Evolutionary conservation across 2,113 vertebrate species (phyloP), one percentile per base, ranked within the genome.

Genomic region (Ptyas mucosa): DNA sequence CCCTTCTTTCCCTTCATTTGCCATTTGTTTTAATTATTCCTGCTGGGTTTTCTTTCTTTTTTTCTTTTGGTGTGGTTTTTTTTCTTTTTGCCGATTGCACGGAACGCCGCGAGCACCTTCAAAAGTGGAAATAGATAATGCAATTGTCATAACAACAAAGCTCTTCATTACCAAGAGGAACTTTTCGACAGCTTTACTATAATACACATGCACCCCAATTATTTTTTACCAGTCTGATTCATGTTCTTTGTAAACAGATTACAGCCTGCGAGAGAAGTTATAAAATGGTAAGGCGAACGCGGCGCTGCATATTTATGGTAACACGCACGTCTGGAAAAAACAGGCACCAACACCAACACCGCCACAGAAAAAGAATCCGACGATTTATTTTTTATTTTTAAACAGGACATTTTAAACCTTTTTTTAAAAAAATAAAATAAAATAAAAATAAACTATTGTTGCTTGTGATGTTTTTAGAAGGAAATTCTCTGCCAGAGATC

Each of bases 141-240:
- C 97, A 97, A 97, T 98, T 97, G 98, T 98, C 97, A 98, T 98
- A 98, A 98, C 97, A 98, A 98, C 98, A 98, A 97, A 97, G 97
- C 97, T 97, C 96, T 97, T 98, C 97, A 97, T 98, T 98, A 97
- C 97, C 97, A 96, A 24, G 96, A 95, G 96, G 95, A 97, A 96
- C 95, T 97, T 98, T 96, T 53, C 96, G 93, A 98, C 97, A 97
- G 97, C 96, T 98, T 97, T 98, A 97, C 98, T 98, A 98, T 97
- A 81, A 81, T 81, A 39, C 75, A 97, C 96, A 92, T 55, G 96
- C 97, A 97, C 96, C 96, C 75, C 97, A 97, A 98, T 98, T 98
- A 98, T 97, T 97, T 98, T 90, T 97, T 97, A 98, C 97, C 97
- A 97, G 95, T 95, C 95, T 97, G 97, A 97, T 98, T 98, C 97